A percentile compares a stretch with the other conserved stretches of the same genome.
These are phyloP conservation scores for Chloroclysta siterata DNA, from an alignment of 2,888 invertebrate genomes.

Conservation along the genomic window DNA sequence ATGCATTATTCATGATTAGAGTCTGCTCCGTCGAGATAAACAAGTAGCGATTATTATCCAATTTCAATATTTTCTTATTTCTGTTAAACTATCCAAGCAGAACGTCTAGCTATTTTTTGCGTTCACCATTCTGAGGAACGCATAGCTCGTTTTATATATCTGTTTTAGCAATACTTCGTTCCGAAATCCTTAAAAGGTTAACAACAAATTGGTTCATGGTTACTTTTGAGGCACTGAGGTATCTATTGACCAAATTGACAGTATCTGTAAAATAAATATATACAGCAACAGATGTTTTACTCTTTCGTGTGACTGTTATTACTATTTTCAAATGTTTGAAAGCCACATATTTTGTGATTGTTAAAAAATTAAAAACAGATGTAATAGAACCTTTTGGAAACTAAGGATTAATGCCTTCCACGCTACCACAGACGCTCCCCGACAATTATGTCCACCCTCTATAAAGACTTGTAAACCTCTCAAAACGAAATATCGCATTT, in stretches of 20 bases:
- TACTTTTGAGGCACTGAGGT: constrained; percentile 23
- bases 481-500: too few species aligned
- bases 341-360: not conserved
- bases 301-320: not conserved
- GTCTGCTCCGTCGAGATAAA: constrained; percentile 17
- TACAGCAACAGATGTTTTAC: constrained; percentile 14
- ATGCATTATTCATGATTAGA: constrained; percentile 34
- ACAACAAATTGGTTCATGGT: constrained; percentile 31
- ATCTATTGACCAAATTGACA: constrained; percentile 21
- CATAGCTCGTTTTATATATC: constrained; percentile 33
- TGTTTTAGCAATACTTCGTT: constrained; percentile 40
- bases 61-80: constrained; percentile 11
- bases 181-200: constrained; percentile 31
- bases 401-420: too few species aligned
- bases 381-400: too few species aligned
- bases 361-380: too few species aligned
- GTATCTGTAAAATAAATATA: constrained; percentile 12
- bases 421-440: too few species aligned
- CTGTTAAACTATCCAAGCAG: constrained; percentile 5
- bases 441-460: too few species aligned
- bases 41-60: constrained; percentile 3
- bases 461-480: too few species aligned
- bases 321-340: not conserved
- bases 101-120: constrained; percentile 15
- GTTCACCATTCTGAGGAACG: constrained; percentile 30